Evolutionary conservation across 2,797 vertebrate species (phyloP).

Genomic region (Antrozous pallidus): DNA sequence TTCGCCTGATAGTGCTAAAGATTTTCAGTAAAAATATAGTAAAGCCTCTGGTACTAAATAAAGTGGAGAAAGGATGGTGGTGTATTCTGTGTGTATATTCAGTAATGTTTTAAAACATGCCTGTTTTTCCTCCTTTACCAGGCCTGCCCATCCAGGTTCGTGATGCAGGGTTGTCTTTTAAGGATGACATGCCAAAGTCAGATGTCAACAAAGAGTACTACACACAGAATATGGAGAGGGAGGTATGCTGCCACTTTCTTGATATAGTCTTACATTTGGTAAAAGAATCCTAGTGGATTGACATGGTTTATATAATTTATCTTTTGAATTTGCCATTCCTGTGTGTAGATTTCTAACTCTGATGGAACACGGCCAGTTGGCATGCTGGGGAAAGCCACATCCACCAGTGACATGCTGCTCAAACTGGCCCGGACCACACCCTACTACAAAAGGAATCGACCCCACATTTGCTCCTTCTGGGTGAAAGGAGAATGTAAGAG

Average conservation of each 20-base stretch:
- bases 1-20: neutral
- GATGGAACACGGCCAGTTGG: constrained; percentile 95
- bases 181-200: constrained; percentile 97
- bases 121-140: constrained; percentile 67
- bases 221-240: constrained; percentile 99
- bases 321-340: neutral
- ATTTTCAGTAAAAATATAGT: constrained; percentile 5
- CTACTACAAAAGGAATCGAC: constrained; percentile 98
- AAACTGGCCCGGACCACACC: constrained; percentile 98
- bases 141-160: constrained; percentile 98
- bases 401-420: constrained; percentile 97
- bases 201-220: constrained; percentile 99
- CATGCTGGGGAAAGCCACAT: constrained; percentile 93
- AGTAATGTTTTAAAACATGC: neutral
- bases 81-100: neutral
- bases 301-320: neutral
- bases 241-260: constrained; percentile 81
- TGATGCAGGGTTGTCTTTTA: constrained; percentile 93
- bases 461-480: constrained; percentile 99
- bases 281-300: neutral
- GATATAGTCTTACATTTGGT: neutral
- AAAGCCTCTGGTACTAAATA: neutral
- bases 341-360: constrained; percentile 91
- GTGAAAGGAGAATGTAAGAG: constrained; percentile 99
- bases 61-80: neutral